Evolutionary conservation across 1,140 invertebrate species (phyloP).

Genomic region (Propsilocerus akamusi): DNA sequence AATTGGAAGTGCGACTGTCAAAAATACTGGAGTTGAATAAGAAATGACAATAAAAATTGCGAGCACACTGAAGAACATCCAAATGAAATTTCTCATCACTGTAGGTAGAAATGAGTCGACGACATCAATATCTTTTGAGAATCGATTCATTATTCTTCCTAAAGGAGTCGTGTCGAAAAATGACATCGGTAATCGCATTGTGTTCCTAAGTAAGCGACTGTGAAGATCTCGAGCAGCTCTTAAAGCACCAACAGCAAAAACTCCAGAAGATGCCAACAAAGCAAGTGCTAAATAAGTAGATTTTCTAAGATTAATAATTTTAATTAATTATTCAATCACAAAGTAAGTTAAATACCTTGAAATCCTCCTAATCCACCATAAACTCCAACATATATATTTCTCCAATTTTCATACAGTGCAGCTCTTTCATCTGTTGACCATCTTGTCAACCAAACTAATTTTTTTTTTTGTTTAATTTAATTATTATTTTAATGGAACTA

Average conservation of each 20-base stretch:
- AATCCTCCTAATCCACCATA: slow-evolving; percentile 66
- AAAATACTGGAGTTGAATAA: not conserved
- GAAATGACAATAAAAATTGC: not conserved
- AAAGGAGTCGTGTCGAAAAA: slow-evolving; percentile 50
- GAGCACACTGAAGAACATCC: slow-evolving; percentile 21
- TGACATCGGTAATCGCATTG: slow-evolving; percentile 53
- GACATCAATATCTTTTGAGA: slow-evolving; percentile 40
- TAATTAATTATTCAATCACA: not conserved
- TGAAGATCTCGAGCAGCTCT: slow-evolving; percentile 57
- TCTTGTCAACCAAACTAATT: slow-evolving; percentile 52
- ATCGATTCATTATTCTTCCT: slow-evolving; percentile 43
- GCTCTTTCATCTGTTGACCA: slow-evolving; percentile 57
- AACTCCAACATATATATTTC: slow-evolving; percentile 64
- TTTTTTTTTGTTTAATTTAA: too few species aligned
- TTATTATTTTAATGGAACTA: too few species aligned
- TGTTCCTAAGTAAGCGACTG: slow-evolving; percentile 45
- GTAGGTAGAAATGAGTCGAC: slow-evolving; percentile 27
- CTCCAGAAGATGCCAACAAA: not conserved
- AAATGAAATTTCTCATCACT: slow-evolving; percentile 6
- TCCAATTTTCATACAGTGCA: slow-evolving; percentile 18
- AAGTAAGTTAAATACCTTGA: slow-evolving; percentile 52
- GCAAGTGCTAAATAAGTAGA: not conserved
- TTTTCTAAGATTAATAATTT: not conserved
- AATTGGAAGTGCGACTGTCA: not conserved
- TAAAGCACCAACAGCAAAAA: slow-evolving; percentile 37